Percentiles rank a stretch among this genome's conserved stretches.
Conservation (phyloP, 1,140 invertebrate species). For the Pseudomyrmex dendroicus region DNA sequence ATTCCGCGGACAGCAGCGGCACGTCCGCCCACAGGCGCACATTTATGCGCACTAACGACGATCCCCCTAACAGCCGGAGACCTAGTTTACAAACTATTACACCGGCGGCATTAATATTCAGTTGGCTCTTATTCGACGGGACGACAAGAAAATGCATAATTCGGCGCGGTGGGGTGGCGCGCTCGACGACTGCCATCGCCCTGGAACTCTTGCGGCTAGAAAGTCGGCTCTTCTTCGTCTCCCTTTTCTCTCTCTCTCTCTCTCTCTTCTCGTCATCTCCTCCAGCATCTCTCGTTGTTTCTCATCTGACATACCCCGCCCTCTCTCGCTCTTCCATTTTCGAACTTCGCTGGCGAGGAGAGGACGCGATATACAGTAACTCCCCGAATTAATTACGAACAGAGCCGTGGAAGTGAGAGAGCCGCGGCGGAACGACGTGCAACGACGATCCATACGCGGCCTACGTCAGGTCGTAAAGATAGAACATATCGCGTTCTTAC, state of each 20-base stretch:
- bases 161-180: conserved; percentile 64
- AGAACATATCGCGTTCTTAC: conserved; percentile 24
- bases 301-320: conserved; percentile 36
- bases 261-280: background rate
- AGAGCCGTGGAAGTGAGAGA: background rate
- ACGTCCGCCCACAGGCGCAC: conserved; percentile 43
- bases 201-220: conserved; percentile 51
- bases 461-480: conserved; percentile 30
- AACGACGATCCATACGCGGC: background rate
- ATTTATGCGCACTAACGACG: conserved; percentile 64
- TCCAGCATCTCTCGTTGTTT: background rate
- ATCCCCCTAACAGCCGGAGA: conserved; percentile 70
- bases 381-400: conserved; percentile 76
- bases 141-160: conserved; percentile 85
- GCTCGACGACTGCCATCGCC: conserved; percentile 42
- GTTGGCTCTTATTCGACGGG: conserved; percentile 81
- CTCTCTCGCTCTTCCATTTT: conserved; percentile 44
- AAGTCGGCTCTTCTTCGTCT: conserved; percentile 33
- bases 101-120: conserved; percentile 83
- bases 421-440: conserved; percentile 10
- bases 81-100: conserved; percentile 84
- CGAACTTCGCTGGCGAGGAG: conserved; percentile 54
- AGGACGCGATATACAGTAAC: conserved; percentile 59
- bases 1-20: conserved; percentile 28
- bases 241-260: background rate